phyloP scores from a whole-genome alignment of 2,113 vertebrate genomes.

The Ictalurus punctatus region DNA sequence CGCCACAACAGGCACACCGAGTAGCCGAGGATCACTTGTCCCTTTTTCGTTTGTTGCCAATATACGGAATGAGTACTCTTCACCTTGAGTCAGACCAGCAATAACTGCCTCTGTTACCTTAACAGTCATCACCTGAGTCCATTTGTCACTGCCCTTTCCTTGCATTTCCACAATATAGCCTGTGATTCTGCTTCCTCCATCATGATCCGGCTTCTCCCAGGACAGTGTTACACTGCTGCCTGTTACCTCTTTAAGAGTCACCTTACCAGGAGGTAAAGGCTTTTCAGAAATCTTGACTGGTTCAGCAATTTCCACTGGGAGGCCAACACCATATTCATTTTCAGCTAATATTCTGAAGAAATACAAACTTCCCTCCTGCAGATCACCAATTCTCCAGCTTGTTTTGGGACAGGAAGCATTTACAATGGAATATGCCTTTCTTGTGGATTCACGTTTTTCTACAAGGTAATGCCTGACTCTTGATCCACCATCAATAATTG shows the following conservation, averaged over 20 bases:
- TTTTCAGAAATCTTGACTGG: constrained; percentile 92
- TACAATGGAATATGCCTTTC: constrained; percentile 95
- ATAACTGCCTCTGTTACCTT: constrained; percentile 88
- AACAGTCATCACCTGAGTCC: constrained; percentile 89
- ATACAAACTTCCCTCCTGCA: constrained; percentile 92
- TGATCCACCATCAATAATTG: constrained; percentile 92
- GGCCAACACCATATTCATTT: constrained; percentile 94
- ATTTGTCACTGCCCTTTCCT: constrained; percentile 92
- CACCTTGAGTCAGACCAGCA: constrained; percentile 88
- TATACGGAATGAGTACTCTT: constrained; percentile 95
- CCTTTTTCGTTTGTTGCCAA: constrained; percentile 96
- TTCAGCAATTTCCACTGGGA: constrained; percentile 90
- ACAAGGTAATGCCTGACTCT: constrained; percentile 95
- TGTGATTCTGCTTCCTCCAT: constrained; percentile 94
- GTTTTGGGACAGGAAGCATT: constrained; percentile 93
- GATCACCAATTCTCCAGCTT: constrained; percentile 88
- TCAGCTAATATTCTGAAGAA: constrained; percentile 96
- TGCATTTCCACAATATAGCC: constrained; percentile 98
- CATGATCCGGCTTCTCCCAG: constrained; percentile 98
- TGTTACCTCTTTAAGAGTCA: constrained; percentile 88
- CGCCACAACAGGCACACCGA: constrained; percentile 88
- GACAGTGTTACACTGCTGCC: constrained; percentile 85
- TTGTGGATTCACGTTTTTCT: constrained; percentile 95
- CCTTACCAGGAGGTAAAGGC: constrained; percentile 95
- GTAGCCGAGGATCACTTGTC: constrained; percentile 88